These are phyloP conservation scores for Halcyon smyrnensis DNA, from an alignment of 2,797 vertebrate genomes.

Conservation along the genomic window DNA sequence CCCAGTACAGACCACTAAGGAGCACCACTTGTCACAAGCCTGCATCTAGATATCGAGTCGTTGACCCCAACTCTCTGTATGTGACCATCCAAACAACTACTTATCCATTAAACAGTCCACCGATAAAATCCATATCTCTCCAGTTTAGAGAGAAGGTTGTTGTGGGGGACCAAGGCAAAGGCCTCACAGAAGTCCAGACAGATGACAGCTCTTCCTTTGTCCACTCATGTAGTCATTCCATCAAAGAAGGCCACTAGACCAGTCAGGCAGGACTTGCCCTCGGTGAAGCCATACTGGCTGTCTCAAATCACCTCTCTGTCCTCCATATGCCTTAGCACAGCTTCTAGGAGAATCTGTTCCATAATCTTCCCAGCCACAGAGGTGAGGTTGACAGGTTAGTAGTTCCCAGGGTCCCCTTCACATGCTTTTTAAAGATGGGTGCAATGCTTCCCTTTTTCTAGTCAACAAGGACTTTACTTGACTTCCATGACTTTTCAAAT, in stretches of 20 bases:
- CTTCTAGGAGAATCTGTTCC: not conserved
- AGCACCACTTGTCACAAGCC: not conserved
- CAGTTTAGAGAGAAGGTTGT: too few species aligned
- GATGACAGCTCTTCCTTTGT: not conserved
- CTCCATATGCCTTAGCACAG: not conserved
- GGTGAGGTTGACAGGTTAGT: not conserved
- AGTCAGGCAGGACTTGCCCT: not conserved
- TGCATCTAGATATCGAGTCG: not conserved
- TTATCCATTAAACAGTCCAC: not conserved
- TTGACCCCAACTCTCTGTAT: not conserved
- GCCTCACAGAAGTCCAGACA: not conserved
- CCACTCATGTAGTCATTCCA: not conserved
- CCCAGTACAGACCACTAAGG: not conserved
- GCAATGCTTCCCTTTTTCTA: not conserved
- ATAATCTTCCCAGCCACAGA: not conserved
- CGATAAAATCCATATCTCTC: too few species aligned
- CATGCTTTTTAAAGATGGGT: not conserved
- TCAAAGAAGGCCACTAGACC: not conserved
- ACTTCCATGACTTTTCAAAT: not conserved
- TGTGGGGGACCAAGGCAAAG: not conserved
- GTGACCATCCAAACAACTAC: not conserved
- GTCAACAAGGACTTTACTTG: not conserved
- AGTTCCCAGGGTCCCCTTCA: not conserved
- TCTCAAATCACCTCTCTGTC: not conserved
- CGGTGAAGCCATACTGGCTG: not conserved